These are phyloP conservation scores for Aptenodytes patagonicus DNA, from an alignment of 2,113 vertebrate species.

Conservation along the genomic window DNA sequence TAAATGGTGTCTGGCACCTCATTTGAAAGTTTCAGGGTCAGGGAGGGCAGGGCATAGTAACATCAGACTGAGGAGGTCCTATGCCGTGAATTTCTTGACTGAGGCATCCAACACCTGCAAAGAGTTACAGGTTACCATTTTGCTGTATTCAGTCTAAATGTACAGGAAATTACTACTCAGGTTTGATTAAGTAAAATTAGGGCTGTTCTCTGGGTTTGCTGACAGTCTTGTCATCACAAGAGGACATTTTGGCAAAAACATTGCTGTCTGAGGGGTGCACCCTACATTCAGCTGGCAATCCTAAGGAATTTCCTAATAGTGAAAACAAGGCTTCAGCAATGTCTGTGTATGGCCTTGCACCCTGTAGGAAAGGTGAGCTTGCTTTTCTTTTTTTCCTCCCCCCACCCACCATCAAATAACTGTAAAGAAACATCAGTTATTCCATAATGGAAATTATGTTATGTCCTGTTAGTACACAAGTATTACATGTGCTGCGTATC, in stretches of 20 bases:
- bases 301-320: not conserved
- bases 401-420: not conserved
- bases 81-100: not conserved
- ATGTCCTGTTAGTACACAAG: not conserved
- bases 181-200: not conserved
- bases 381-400: not conserved
- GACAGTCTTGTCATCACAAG: not conserved
- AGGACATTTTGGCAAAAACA: not conserved
- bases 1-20: not conserved
- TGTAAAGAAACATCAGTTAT: not conserved
- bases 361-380: not conserved
- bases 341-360: fast-evolving
- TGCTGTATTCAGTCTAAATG: not conserved
- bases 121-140: not conserved
- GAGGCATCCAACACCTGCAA: not conserved
- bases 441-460: not conserved
- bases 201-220: not conserved
- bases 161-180: not conserved
- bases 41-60: not conserved
- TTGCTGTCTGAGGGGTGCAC: too few relatives aligned
- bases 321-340: not conserved
- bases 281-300: not conserved
- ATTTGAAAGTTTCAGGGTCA: fast-evolving
- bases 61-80: not conserved
- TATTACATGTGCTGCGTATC: fast-evolving